Evolutionary conservation across 2,888 invertebrate species (phyloP).

Genomic region (Hyposoter dolosus): DNA sequence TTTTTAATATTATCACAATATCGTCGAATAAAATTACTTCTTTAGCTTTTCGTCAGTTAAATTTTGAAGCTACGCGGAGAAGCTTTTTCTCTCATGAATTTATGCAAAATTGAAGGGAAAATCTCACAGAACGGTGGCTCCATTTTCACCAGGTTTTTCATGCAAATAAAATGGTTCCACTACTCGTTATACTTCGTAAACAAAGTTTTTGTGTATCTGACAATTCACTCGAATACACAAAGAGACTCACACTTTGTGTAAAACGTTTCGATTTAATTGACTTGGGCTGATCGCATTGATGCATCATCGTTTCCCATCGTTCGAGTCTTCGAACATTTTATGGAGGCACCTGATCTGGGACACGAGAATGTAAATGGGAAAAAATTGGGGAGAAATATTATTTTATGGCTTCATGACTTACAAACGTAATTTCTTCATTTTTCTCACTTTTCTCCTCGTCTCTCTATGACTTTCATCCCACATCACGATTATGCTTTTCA

Average conservation of each 20-base stretch:
- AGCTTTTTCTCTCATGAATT: too few relatives aligned
- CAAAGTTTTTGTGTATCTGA: too few relatives aligned
- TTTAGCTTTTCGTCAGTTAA: too few relatives aligned
- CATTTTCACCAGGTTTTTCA: too few relatives aligned
- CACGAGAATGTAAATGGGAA: not conserved
- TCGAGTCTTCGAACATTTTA: not conserved
- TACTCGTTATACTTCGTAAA: too few relatives aligned
- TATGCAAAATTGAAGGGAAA: too few relatives aligned
- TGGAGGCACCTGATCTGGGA: not conserved
- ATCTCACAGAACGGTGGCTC: too few relatives aligned
- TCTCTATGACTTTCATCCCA: slow-evolving; percentile 4
- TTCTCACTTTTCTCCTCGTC: not conserved
- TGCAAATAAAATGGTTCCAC: too few relatives aligned
- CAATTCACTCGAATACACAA: too few relatives aligned
- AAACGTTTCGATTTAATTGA: not conserved
- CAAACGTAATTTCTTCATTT: not conserved
- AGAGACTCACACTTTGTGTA: not conserved
- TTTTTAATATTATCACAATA: too few relatives aligned
- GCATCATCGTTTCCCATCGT: not conserved
- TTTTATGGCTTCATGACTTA: not conserved
- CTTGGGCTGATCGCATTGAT: not conserved
- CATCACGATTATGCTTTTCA: slow-evolving; percentile 52
- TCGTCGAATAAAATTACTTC: too few relatives aligned
- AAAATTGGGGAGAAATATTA: not conserved
- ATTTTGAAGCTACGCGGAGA: too few relatives aligned